Evolutionary conservation across 2,888 invertebrate genomes (phyloP), one percentile per base, ranked within the genome.

Genomic region (Eupeodes luniger): DNA sequence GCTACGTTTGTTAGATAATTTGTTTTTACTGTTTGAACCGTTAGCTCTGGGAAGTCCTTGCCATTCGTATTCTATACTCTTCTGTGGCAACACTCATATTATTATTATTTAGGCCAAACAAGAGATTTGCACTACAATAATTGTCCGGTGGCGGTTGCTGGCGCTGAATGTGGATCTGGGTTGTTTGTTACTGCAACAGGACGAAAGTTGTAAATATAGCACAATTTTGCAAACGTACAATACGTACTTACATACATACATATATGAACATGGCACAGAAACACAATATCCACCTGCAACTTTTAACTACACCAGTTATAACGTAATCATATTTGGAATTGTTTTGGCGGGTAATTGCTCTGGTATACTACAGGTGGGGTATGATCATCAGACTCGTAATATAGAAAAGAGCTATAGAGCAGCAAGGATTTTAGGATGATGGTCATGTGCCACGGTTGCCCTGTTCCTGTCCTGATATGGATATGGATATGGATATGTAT

Each of bases 1-100:
- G 88, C 88, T 88, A 88, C 88, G 85, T 85, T 88, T 88, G 88
- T 88, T 88, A 88, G 88, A 85, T 88, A 88, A 85, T 88, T 88
- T 85, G 88, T 88, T 88, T 88, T 88, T 88, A 88, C 69, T 81
- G 72, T 88, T 82, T 55, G 61, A 47, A 69, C 74, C 81, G 81
- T 82, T 88, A 66, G 40, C 66, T 27, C 27, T 72, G 75, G 47
- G 40, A 82, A 75, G 74, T 75, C 75, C 59, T 79, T 70, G 16
- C 69, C 53, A 53, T 40, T 16, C 19, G 11, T 62, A 12, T 40
- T 61, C 7, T 62, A 1, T 27, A 34, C 53, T 69, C 16, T 16
- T 40, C 51, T 44, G 53, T 51, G 53, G 61, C 55, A 44, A 62
- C 64, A 72, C 82, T 72, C 78, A 84, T 77, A 85, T 70, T 84